Evolutionary conservation across 53 echinoderm and acorn worm genomes (phyloP), one percentile per base, ranked within the genome.

Genomic region (Luidia sarsii): DNA sequence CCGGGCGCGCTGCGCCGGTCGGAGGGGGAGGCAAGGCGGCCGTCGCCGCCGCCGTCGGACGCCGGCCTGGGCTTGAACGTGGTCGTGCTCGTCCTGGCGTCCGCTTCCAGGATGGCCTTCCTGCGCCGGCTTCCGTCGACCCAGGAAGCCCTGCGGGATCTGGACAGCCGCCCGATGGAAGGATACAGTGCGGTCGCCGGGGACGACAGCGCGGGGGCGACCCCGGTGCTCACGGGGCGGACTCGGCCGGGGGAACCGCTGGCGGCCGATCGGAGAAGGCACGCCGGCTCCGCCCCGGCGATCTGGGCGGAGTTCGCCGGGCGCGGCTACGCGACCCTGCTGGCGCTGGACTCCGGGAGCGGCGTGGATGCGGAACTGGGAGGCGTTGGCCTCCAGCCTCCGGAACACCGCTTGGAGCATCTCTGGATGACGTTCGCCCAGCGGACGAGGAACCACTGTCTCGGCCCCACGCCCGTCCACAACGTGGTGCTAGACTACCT

Each of bases 331-430:
- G 89, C 68, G 10, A 89, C 89, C 13, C 57, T 89, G 75, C 79
- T 83, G 68, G 89, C 89, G 7, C 79, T 77, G 50, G 89, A 89
- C 55, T 25, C 46, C 14, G 83, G 83, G 1, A 20, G 55, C 23
- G 89, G 89, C 18, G 83, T 89, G 46, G 79, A 83, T 5, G 25
- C 55, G 16, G n/a, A n/a, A n/a, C n/a, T n/a, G 1, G n/a, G 55
- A 15, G 89, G 89, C 18, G 83, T 89, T 48, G 79, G 77, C 3
- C 21, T 23, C 13, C 83, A 83, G 49, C 89, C 89, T 7, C 83
- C 89, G 19, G 89, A 89, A 57, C 89, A 89, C 39, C 83, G 83
- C 65, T 79, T 89, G 89, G 50, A 79, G 31, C n/a, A n/a, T n/a
- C n/a, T n/a, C n/a, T 83, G 62, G 9, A 57, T 83, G 10, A 83